Conservation (phyloP, 2,113 vertebrate species). For the Marmota flaviventris region DNA sequence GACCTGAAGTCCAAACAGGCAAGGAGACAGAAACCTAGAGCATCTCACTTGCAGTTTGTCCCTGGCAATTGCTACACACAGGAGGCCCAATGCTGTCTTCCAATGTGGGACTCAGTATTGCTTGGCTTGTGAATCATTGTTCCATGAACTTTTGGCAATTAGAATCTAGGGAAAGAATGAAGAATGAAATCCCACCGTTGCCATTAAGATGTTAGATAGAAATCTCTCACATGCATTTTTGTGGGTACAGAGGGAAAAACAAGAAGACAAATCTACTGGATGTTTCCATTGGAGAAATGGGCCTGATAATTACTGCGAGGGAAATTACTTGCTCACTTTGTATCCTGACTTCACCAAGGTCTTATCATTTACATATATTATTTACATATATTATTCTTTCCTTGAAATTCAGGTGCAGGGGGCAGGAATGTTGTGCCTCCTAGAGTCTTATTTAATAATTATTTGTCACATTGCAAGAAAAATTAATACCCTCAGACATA, state of each 20-base stretch:
- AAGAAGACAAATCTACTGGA: neutral
- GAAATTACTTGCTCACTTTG: neutral
- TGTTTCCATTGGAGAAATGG: neutral
- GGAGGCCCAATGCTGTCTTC: neutral
- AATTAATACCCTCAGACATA: slow-evolving; percentile 36
- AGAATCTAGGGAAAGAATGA: neutral
- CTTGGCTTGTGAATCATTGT: neutral
- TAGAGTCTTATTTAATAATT: neutral
- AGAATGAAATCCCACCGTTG: neutral
- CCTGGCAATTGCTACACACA: neutral
- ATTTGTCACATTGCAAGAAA: slow-evolving; percentile 39
- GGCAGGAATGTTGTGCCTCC: too few species aligned
- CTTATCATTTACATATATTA: neutral
- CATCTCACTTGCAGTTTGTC: neutral
- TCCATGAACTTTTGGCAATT: neutral
- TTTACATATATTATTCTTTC: neutral
- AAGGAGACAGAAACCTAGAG: neutral
- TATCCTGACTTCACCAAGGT: neutral
- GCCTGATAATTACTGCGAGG: neutral
- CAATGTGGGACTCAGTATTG: neutral
- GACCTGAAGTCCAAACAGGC: neutral
- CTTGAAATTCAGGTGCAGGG: neutral
- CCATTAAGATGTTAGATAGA: neutral
- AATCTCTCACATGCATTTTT: neutral
- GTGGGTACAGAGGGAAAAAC: neutral